A percentile compares a stretch with the other conserved stretches of the same genome.
These are phyloP conservation scores for Andrena camellia DNA, from an alignment of 2,888 invertebrate species.

Conservation along the genomic window DNA sequence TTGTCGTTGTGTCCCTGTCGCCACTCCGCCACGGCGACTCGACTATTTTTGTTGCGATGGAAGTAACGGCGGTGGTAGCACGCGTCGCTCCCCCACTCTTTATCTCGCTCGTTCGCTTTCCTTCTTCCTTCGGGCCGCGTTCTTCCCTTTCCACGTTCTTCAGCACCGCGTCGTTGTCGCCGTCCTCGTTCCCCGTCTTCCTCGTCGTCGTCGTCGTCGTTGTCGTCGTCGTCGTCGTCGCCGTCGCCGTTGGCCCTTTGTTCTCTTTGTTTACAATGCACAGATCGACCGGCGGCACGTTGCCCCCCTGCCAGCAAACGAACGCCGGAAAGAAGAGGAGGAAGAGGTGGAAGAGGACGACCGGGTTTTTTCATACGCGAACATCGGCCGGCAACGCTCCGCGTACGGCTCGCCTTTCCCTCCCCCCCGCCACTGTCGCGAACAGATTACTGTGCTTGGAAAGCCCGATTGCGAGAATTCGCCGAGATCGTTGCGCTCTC, in stretches of 20 bases:
- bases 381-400: slow-evolving; percentile 65
- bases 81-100: slow-evolving; percentile 69
- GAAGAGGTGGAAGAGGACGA: slow-evolving; percentile 67
- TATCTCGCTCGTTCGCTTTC: slow-evolving; percentile 57
- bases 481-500: slow-evolving; percentile 3
- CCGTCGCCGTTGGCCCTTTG: slow-evolving; percentile 58
- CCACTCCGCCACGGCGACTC: slow-evolving; percentile 40
- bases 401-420: slow-evolving; percentile 44
- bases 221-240: slow-evolving; percentile 57
- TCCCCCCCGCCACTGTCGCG: slow-evolving; percentile 10
- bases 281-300: slow-evolving; percentile 61
- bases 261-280: slow-evolving; percentile 64
- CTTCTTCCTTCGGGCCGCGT: slow-evolving; percentile 62
- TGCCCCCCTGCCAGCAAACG: slow-evolving; percentile 62
- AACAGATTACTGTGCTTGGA: not conserved
- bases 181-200: slow-evolving; percentile 57
- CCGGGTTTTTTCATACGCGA: slow-evolving; percentile 73
- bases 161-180: slow-evolving; percentile 39
- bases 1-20: slow-evolving; percentile 17
- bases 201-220: slow-evolving; percentile 42
- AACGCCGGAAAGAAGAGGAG: slow-evolving; percentile 67
- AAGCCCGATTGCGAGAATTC: slow-evolving; percentile 12
- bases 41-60: slow-evolving; percentile 73
- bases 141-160: slow-evolving; percentile 38
- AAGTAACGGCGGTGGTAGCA: slow-evolving; percentile 67